A percentile compares a stretch with the other conserved stretches of the same genome.
These are phyloP conservation scores for Lasioglossum morio DNA, from an alignment of 2,888 invertebrate genomes.

Conservation along the genomic window DNA sequence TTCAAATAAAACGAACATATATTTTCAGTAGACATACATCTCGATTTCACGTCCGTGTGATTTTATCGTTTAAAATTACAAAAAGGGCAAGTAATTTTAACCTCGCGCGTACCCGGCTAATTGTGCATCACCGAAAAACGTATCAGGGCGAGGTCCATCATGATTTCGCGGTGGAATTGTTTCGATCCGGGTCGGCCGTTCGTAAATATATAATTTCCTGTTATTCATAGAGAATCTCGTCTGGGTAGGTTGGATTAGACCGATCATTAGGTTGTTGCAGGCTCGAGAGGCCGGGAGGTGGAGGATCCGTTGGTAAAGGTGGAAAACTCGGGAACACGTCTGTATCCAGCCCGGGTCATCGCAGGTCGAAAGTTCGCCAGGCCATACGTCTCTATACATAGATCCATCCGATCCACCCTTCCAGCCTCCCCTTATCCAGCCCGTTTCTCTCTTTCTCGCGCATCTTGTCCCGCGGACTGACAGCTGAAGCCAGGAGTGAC, in stretches of 20 bases:
- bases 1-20: no score
- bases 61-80: background rate
- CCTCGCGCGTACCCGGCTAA: background rate
- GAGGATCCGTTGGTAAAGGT: slow-evolving; percentile 40
- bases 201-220: slow-evolving; percentile 56
- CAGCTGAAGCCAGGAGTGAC: slow-evolving; percentile 81
- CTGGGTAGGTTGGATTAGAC: slow-evolving; percentile 59
- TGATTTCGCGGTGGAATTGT: background rate
- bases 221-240: slow-evolving; percentile 69
- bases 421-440: slow-evolving; percentile 26
- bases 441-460: slow-evolving; percentile 58
- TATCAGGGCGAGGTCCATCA: background rate
- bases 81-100: background rate
- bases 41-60: background rate
- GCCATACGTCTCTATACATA: slow-evolving; percentile 76
- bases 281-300: slow-evolving; percentile 7
- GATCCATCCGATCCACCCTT: slow-evolving; percentile 48
- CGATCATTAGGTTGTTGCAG: slow-evolving; percentile 50
- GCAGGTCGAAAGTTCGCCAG: slow-evolving; percentile 84
- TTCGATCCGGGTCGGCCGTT: slow-evolving; percentile 29
- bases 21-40: no score
- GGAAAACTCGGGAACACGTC: slow-evolving; percentile 57
- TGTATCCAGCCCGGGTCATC: slow-evolving; percentile 78
- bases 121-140: background rate
- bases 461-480: slow-evolving; percentile 76